phyloP scores from a whole-genome alignment of 2,113 vertebrate genomes.

The Nettapus auritus region DNA sequence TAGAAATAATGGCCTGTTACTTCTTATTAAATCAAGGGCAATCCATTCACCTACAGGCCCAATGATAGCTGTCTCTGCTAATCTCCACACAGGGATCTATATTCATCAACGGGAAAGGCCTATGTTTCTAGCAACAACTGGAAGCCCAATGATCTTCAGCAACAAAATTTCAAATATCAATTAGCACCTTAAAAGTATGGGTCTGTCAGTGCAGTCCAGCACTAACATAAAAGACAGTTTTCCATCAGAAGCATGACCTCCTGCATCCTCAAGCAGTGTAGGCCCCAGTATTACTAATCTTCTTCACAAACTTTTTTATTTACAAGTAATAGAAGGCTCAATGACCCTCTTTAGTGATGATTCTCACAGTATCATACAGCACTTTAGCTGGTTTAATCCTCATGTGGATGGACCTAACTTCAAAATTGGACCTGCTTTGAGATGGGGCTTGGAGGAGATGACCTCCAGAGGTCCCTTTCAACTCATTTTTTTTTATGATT shows the following conservation, averaged over 20 bases:
- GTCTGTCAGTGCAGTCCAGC: neutral
- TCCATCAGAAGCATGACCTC: neutral
- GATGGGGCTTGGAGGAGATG: neutral
- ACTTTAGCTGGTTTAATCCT: neutral
- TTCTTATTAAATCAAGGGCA: conserved; percentile 68
- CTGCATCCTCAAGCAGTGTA: neutral
- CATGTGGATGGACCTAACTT: neutral
- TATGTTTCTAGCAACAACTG: conserved; percentile 16
- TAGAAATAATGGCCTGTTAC: conserved; percentile 69
- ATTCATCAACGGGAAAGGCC: conserved; percentile 13
- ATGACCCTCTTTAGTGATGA: neutral
- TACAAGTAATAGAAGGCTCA: neutral
- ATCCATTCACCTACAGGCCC: conserved; percentile 65
- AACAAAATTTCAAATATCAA: conserved; percentile 3
- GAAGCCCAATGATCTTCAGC: neutral
- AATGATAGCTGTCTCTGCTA: conserved; percentile 34
- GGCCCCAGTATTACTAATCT: neutral
- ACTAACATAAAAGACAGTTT: neutral
- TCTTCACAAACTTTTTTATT: neutral
- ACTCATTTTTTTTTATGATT: neutral
- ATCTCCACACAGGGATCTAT: conserved; percentile 45
- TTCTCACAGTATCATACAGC: neutral
- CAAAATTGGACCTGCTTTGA: neutral
- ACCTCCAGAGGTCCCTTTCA: neutral
- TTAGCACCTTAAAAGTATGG: neutral